Evolutionary conservation across 2,797 vertebrate genomes (phyloP).

Genomic region (Pseudopleuronectes americanus): DNA sequence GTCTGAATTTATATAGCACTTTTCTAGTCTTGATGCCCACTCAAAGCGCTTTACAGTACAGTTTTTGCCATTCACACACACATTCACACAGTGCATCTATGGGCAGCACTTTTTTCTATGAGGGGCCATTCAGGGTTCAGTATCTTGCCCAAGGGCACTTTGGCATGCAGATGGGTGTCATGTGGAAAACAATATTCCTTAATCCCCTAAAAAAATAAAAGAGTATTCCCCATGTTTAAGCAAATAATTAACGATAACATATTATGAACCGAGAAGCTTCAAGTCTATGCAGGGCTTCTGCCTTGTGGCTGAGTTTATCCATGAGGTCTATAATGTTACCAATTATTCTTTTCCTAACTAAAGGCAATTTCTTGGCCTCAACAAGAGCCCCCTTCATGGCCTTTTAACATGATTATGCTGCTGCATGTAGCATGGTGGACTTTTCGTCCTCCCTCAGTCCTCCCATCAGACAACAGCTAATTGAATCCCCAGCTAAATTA

Average conservation of each 20-base stretch:
- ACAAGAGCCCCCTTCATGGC: conserved; percentile 74
- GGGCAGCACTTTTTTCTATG: no score
- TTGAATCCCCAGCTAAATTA: conserved; percentile 76
- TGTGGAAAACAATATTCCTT: no score
- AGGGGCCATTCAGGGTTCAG: no score
- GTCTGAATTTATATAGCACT: no score
- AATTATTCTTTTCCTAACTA: conserved; percentile 67
- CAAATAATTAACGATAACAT: conserved; percentile 31
- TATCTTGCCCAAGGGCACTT: no score
- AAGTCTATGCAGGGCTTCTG: conserved; percentile 25
- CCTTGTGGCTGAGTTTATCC: conserved; percentile 44
- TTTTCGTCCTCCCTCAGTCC: conserved; percentile 64
- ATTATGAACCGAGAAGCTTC: conserved; percentile 22
- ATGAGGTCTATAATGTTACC: conserved; percentile 47
- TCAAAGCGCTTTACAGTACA: no score
- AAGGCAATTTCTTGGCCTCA: conserved; percentile 73
- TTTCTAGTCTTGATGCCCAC: no score
- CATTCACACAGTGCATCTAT: no score
- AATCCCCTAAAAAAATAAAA: no score
- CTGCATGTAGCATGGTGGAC: conserved; percentile 63
- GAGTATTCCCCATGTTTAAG: conserved; percentile 6
- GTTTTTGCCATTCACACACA: no score
- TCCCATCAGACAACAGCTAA: conserved; percentile 79
- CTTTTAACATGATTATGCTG: conserved; percentile 78
- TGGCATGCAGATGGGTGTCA: no score